These are phyloP conservation scores for Matsumyia berberina DNA, from an alignment of 2,888 invertebrate species.

Conservation along the genomic window DNA sequence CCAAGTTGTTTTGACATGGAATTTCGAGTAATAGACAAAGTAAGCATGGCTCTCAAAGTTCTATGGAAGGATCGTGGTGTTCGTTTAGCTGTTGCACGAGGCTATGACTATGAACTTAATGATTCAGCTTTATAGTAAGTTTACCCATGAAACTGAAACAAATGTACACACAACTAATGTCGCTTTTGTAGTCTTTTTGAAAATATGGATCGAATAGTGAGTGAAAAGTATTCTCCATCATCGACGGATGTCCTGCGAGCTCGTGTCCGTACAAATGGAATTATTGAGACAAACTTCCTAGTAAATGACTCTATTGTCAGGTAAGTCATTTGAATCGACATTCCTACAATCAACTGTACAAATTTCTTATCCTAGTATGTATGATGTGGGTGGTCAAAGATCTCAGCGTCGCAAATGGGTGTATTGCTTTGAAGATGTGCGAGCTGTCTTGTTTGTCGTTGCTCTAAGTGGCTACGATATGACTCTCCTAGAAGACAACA, in stretches of 20 bases:
- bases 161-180: neutral
- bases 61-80: slow-evolving; percentile 88
- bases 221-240: slow-evolving; percentile 87
- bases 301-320: slow-evolving; percentile 86
- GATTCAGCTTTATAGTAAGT: slow-evolving; percentile 88
- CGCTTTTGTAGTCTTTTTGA: slow-evolving; percentile 86
- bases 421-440: slow-evolving; percentile 88
- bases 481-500: slow-evolving; percentile 87
- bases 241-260: slow-evolving; percentile 87
- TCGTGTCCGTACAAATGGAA: slow-evolving; percentile 87
- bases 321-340: slow-evolving; percentile 68
- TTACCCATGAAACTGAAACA: neutral
- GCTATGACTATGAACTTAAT: slow-evolving; percentile 88
- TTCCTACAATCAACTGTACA: neutral
- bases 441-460: slow-evolving; percentile 87
- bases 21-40: slow-evolving; percentile 85
- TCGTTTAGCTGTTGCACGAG: slow-evolving; percentile 87
- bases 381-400: slow-evolving; percentile 88
- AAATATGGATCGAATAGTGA: slow-evolving; percentile 88
- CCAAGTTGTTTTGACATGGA: slow-evolving; percentile 86
- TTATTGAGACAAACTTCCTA: slow-evolving; percentile 88
- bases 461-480: slow-evolving; percentile 88
- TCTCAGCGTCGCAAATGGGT: slow-evolving; percentile 89
- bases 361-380: slow-evolving; percentile 85
- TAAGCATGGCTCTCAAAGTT: slow-evolving; percentile 85